A percentile compares a stretch with the other conserved stretches of the same genome.
These are phyloP conservation scores for Hydractinia echinata DNA, from an alignment of 30 jellyfish, hydroid and myxozoan species.

Conservation along the genomic window DNA sequence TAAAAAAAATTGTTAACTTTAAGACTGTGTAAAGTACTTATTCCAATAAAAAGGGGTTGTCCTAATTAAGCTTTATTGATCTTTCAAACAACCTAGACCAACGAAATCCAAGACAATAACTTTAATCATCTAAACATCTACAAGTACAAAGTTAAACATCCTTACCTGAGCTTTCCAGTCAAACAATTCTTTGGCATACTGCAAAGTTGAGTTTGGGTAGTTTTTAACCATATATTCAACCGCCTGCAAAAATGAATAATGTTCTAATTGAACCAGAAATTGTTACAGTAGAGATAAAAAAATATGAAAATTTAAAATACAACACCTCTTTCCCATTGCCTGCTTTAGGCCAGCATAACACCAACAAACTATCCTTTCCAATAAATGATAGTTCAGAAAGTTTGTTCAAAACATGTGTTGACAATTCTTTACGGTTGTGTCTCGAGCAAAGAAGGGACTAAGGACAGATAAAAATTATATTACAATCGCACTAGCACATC, in stretches of 20 bases:
- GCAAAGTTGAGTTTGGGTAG: slow-evolving; percentile 47
- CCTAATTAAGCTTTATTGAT: background rate
- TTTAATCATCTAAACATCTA: background rate
- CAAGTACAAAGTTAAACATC: background rate
- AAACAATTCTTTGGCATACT: slow-evolving; percentile 64
- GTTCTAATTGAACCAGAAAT: background rate
- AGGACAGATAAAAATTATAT: background rate
- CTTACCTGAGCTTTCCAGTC: slow-evolving; percentile 62
- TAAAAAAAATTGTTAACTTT: background rate
- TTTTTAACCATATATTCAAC: slow-evolving; percentile 47
- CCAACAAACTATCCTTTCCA: slow-evolving; percentile 52
- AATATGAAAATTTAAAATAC: background rate
- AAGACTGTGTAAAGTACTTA: too few relatives aligned
- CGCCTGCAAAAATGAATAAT: slow-evolving; percentile 30
- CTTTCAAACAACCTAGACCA: background rate
- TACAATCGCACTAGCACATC: background rate
- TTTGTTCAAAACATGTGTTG: slow-evolving; percentile 27
- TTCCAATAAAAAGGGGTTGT: too few relatives aligned
- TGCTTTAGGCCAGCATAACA: slow-evolving; percentile 65
- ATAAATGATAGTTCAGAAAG: slow-evolving; percentile 25
- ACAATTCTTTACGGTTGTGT: slow-evolving; percentile 38
- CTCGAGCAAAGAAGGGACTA: slow-evolving; percentile 72
- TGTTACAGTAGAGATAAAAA: background rate
- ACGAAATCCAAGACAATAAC: background rate
- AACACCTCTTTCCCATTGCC: slow-evolving; percentile 50